Base-by-base conservation (phyloP, 2,888 invertebrate genomes). In the Pristionchus maxplancki region DNA sequence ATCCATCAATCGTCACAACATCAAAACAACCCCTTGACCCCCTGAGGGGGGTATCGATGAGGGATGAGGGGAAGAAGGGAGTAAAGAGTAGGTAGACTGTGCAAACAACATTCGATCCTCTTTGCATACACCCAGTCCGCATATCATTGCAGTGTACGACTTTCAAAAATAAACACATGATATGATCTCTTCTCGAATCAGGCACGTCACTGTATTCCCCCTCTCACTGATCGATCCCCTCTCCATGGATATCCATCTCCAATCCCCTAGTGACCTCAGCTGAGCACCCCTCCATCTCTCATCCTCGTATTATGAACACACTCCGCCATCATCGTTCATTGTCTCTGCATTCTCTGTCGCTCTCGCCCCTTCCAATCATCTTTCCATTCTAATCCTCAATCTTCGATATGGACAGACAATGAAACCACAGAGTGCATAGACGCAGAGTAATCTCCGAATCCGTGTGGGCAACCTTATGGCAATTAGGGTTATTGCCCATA, bases 21-120 rank as follows among this genome's bases (percentile, higher is more conserved):
- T 74, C 78, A 78, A 78, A 78, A 78, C 78, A 78, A 78, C 78
- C 78, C 78, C 78, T 78, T 78, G 78, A 78, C 78, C 78, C 78
- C 48, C 78, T 78, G 28, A 31, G 34, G 24, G 74, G n/a, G 40
- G 78, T 44, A 28, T 44, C n/a, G 24, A 58, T 58, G 78, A 28
- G n/a, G 78, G 13, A 28, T 44, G 13, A n/a, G 13, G 11, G 37
- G 17, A 13, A 15, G 40, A 20, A 34, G n/a, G 62, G 28, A 28
- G 71, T n/a, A 78, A 48, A 13, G 78, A 44, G 44, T 44, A 78
- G 71, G 71, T 44, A 78, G 78, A 78, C 37, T 78, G 78, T 78
- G 78, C 78, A 78, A 44, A 78, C 78, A 78, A 40, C 44, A 78
- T 28, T 78, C 44, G 28, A 78, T 78, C 78, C 78, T n/a, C 78